phyloP scores from a whole-genome alignment of 2,797 vertebrate species.

The Myripristis murdjan region DNA sequence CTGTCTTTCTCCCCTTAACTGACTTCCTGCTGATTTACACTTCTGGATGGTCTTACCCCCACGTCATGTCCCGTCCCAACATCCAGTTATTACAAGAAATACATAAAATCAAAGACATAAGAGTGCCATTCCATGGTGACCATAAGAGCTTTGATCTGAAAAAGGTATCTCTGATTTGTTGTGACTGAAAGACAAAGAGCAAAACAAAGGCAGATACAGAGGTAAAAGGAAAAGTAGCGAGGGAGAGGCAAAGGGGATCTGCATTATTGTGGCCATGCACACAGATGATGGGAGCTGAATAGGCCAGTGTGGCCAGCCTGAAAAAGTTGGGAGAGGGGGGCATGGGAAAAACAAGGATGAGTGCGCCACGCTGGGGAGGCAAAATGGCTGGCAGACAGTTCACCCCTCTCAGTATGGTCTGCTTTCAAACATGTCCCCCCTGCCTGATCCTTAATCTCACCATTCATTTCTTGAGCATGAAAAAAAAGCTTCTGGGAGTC shows the following conservation, averaged over 20 bases:
- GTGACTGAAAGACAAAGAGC: background rate
- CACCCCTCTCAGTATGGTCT: slow-evolving; percentile 37
- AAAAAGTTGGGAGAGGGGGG: slow-evolving; percentile 32
- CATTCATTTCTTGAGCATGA: slow-evolving; percentile 60
- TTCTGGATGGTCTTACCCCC: no score
- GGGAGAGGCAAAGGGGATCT: background rate
- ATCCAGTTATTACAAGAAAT: no score
- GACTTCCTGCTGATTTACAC: no score
- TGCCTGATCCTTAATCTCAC: slow-evolving; percentile 67
- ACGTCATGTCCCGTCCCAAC: no score
- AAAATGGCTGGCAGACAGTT: slow-evolving; percentile 62
- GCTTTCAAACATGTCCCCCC: slow-evolving; percentile 58
- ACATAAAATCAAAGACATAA: no score
- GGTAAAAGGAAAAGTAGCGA: slow-evolving; percentile 2
- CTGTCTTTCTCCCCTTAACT: no score
- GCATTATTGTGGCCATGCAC: slow-evolving; percentile 37
- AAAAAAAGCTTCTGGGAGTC: slow-evolving; percentile 50
- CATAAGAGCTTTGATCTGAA: background rate
- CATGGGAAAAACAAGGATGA: slow-evolving; percentile 62
- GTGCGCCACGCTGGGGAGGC: slow-evolving; percentile 44
- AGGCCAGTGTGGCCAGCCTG: slow-evolving; percentile 22
- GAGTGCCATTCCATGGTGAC: no score
- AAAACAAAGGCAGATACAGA: slow-evolving; percentile 6
- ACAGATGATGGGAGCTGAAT: slow-evolving; percentile 40
- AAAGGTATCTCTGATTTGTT: slow-evolving; percentile 4